phyloP scores from a whole-genome alignment of 2,888 invertebrate genomes.

The Stenurella melanura region DNA sequence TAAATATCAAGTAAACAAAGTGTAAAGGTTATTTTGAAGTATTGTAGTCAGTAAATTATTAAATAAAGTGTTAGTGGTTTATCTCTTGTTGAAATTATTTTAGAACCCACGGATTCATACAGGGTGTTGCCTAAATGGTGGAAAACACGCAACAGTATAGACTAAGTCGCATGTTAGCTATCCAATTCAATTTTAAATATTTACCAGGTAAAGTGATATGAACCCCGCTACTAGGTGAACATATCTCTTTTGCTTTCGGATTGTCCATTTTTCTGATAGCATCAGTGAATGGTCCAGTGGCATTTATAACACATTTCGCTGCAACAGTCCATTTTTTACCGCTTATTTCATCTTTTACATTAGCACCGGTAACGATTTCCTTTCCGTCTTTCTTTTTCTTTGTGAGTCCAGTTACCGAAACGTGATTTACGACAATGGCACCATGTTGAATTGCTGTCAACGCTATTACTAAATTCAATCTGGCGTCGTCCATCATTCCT shows the following conservation, averaged over 20 bases:
- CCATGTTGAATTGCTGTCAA: conserved; percentile 96
- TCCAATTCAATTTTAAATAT: background rate
- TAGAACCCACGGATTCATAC: too few relatives aligned
- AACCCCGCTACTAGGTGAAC: conserved; percentile 97
- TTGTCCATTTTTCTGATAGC: conserved; percentile 96
- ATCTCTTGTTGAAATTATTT: too few relatives aligned
- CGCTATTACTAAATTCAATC: conserved; percentile 97
- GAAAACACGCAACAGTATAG: too few relatives aligned
- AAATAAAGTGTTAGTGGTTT: too few relatives aligned
- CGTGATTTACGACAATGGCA: conserved; percentile 96
- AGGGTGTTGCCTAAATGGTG: too few relatives aligned
- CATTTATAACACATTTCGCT: conserved; percentile 97
- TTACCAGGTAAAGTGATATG: conserved; percentile 98
- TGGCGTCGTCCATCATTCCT: conserved; percentile 99
- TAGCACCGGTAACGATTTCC: conserved; percentile 80
- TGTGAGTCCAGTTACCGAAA: conserved; percentile 84
- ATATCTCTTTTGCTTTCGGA: conserved; percentile 86
- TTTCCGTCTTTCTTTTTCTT: conserved; percentile 78
- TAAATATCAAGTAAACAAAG: too few relatives aligned
- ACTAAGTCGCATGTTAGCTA: too few relatives aligned
- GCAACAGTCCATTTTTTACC: conserved; percentile 90
- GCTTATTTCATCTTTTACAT: conserved; percentile 85
- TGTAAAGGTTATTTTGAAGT: too few relatives aligned
- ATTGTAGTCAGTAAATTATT: too few relatives aligned
- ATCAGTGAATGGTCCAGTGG: conserved; percentile 92